Evolutionary conservation across 2,113 vertebrate species (phyloP).

Genomic region (Bubalus kerabau): DNA sequence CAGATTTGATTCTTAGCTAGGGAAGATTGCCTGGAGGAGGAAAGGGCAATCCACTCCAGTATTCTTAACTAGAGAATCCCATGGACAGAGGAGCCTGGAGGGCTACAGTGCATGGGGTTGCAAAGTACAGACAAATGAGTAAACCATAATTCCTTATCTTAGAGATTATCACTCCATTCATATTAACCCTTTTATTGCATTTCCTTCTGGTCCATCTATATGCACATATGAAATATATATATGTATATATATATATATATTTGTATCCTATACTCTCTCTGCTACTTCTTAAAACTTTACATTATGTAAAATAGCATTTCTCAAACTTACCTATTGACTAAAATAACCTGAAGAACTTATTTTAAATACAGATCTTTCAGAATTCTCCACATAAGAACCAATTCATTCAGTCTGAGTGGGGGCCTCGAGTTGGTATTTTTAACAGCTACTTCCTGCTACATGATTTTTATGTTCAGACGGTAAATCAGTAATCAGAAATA

Average conservation of each 20-base stretch:
- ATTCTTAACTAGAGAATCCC: neutral
- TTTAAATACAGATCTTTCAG: neutral
- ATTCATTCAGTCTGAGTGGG: neutral
- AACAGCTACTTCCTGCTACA: neutral
- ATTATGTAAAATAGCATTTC: neutral
- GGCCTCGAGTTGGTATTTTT: neutral
- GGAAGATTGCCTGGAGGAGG: neutral
- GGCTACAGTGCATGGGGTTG: neutral
- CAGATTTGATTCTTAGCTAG: rapidly evolving
- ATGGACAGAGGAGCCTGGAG: neutral
- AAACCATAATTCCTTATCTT: neutral
- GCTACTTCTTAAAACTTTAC: neutral
- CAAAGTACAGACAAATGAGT: neutral
- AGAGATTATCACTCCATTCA: neutral
- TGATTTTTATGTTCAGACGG: neutral
- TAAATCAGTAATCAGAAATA: neutral
- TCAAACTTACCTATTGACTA: neutral
- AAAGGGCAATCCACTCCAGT: neutral
- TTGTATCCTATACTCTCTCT: neutral
- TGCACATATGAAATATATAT: neutral
- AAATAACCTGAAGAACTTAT: neutral
- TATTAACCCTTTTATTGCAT: neutral
- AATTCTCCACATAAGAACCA: neutral
- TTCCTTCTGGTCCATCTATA: neutral
- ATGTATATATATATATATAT: neutral